Base-by-base conservation (phyloP, 2,113 vertebrate species). In the Phalacrocorax pelagicus region DNA sequence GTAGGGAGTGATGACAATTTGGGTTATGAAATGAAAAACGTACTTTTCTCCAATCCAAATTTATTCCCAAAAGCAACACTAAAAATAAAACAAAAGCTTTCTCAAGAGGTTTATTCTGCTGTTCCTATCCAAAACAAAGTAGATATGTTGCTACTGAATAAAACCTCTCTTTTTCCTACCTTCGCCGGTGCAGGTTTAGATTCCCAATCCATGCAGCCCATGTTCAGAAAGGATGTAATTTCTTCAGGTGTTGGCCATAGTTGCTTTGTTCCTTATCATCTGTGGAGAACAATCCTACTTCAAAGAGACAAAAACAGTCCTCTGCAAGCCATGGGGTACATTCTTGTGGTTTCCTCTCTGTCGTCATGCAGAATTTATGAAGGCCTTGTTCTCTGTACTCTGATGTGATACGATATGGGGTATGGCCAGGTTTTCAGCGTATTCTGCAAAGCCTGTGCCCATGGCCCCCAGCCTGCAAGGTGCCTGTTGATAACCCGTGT, bases 51-150 rank as follows among this genome's bases (percentile, higher is more conserved):
- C 6, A 7, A 85, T 91, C 67, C 81, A 89, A 47, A 51, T 91
- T 95, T 63, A 63, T 80, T 91, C 32, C 67, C 78, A 20, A 80
- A 92, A 94, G 49, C 91, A 78, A 63, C 11, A 36, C 86, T 94
- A 95, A 96, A 97, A 96, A 96, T 92, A 93, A 94, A 97, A 49
- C 38, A 57, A 91, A 91, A 73, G 52, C 34, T 80, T 96, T 89
- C 92, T 93, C 95, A 55, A 86, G 93, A 73, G 81, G 26, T 81
- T 91, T 91, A 34, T 83, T 93, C 86, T 74, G 40, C 71, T 86
- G n/a, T 38, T 91, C 20, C 51, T 74, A 69, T 66, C 67, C 90
- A 91, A 87, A 92, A 57, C 30, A 67, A 77, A 94, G 46, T 22
- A 75, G 46, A 42, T 58, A 18, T 4, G 12, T 79, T 83, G 61